These are phyloP conservation scores for Petrolisthes manimaculis DNA, from an alignment of 2,888 invertebrate genomes.

Conservation along the genomic window DNA sequence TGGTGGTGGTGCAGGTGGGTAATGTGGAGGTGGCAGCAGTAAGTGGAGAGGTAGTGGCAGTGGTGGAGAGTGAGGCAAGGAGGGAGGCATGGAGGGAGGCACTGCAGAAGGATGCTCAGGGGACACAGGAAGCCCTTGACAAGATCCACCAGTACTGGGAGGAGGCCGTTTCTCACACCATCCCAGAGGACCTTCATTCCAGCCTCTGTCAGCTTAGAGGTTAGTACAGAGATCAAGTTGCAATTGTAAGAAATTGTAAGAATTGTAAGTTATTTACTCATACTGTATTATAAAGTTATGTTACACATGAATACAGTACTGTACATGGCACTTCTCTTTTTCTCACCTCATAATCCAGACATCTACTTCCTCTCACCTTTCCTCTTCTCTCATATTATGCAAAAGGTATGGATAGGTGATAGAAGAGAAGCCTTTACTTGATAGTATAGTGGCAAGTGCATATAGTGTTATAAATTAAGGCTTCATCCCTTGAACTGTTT, in stretches of 20 bases:
- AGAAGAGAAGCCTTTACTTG: neutral
- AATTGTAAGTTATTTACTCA: no score
- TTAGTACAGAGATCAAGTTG: neutral
- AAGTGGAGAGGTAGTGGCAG: constrained; percentile 45
- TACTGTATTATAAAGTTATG: no score
- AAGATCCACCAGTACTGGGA: constrained; percentile 47
- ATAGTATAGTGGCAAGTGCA: neutral
- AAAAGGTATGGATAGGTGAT: neutral
- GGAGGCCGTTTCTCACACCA: neutral
- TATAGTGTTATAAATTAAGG: neutral
- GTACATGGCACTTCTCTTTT: no score
- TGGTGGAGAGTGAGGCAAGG: constrained; percentile 43
- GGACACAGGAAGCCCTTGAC: constrained; percentile 29
- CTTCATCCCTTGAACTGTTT: neutral
- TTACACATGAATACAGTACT: no score
- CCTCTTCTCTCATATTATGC: no score
- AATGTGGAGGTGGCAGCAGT: constrained; percentile 60
- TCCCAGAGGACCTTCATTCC: constrained; percentile 49
- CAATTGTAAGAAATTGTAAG: no score
- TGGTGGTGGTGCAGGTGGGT: constrained; percentile 37
- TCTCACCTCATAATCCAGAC: no score
- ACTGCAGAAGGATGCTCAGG: constrained; percentile 40
- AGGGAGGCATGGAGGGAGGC: constrained; percentile 30
- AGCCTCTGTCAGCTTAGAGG: constrained; percentile 47
- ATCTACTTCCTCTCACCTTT: no score